Conservation (phyloP, 2,113 vertebrate species). For the Podarcis cretensis region DNA sequence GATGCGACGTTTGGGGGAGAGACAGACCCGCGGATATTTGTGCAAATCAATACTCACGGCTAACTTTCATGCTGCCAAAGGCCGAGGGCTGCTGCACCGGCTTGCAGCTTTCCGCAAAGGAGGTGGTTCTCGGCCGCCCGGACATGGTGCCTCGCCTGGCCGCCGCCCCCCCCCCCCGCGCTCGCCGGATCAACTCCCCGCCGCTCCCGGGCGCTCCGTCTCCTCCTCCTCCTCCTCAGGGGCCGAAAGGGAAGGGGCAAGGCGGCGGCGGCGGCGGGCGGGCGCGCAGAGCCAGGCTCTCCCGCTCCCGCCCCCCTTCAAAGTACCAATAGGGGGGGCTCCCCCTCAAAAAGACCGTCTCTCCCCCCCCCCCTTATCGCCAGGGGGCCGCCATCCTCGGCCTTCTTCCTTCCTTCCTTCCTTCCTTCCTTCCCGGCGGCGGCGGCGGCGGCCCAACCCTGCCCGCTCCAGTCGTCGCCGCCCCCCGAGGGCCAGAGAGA, state of each 20-base stretch:
- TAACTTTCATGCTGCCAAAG: constrained; percentile 99
- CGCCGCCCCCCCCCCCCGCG: no score
- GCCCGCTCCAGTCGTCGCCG: constrained; percentile 24
- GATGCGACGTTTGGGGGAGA: neutral
- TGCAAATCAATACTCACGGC: constrained; percentile 89
- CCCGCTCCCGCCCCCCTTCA: neutral
- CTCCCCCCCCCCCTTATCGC: constrained; percentile 26
- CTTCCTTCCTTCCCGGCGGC: no score
- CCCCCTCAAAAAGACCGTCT: constrained; percentile 12
- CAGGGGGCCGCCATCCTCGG: neutral
- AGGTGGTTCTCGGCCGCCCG: constrained; percentile 98
- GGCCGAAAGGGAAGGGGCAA: constrained; percentile 21
- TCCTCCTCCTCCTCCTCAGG: constrained; percentile 19
- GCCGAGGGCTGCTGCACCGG: constrained; percentile 97
- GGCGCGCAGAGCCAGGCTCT: constrained; percentile 24
- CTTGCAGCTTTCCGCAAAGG: constrained; percentile 99
- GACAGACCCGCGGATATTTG: neutral
- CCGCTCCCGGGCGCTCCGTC: no score
- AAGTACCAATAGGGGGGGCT: neutral
- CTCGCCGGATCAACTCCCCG: constrained; percentile 41
- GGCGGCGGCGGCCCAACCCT: constrained; percentile 34
- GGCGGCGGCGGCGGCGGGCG: constrained; percentile 1
- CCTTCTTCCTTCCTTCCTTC: no score
- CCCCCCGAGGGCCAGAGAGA: constrained; percentile 21
- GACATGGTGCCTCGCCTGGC: constrained; percentile 86